Conservation (phyloP, 1,140 invertebrate genomes). For the Aphaenogaster floridana region DNA sequence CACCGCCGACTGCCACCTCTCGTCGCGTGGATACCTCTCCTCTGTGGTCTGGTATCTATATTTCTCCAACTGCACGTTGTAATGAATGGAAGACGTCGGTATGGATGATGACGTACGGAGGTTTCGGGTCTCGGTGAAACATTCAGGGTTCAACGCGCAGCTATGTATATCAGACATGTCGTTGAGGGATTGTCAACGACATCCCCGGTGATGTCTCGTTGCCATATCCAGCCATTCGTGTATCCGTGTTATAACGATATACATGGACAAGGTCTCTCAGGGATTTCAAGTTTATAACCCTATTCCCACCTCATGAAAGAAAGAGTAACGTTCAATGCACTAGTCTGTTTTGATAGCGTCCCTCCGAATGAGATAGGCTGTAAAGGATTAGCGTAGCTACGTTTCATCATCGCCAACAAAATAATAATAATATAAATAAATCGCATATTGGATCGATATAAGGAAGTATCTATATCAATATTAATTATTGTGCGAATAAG, state of each 20-base stretch:
- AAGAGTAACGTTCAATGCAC: slow-evolving; percentile 19
- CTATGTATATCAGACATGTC: slow-evolving; percentile 59
- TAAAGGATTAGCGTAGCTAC: neutral
- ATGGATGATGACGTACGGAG: slow-evolving; percentile 70
- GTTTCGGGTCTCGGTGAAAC: slow-evolving; percentile 63
- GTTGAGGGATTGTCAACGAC: slow-evolving; percentile 70
- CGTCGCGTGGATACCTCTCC: neutral
- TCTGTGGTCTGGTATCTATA: slow-evolving; percentile 17
- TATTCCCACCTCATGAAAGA: slow-evolving; percentile 29
- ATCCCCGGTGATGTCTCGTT: slow-evolving; percentile 62
- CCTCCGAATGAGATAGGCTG: neutral
- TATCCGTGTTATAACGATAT: slow-evolving; percentile 48
- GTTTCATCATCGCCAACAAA: neutral
- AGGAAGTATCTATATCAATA: neutral
- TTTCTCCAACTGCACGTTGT: slow-evolving; percentile 44
- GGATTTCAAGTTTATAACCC: slow-evolving; percentile 33
- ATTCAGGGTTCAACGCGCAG: slow-evolving; percentile 61
- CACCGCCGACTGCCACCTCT: slow-evolving; percentile 16
- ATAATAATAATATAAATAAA: neutral
- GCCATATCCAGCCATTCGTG: slow-evolving; percentile 35
- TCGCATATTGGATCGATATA: neutral
- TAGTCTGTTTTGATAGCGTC: neutral
- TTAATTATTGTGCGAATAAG: neutral
- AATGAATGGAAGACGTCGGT: slow-evolving; percentile 74
- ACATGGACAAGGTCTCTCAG: slow-evolving; percentile 18